Base-by-base conservation (phyloP, 2,888 invertebrate genomes). In the Himalopsyche anomala region DNA sequence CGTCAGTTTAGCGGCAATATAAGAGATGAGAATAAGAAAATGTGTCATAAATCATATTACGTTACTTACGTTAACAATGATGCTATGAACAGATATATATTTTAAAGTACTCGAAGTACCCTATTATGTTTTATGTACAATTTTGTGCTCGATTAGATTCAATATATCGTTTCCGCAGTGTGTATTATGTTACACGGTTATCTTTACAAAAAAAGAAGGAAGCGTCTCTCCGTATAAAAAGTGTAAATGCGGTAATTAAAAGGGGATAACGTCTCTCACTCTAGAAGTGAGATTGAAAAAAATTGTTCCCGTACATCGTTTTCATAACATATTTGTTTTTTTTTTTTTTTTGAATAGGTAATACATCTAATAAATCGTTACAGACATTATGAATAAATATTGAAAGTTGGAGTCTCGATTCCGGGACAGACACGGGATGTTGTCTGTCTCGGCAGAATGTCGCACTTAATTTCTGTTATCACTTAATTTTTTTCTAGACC, bases 251-350 rank as follows among this genome's bases (percentile, higher is more conserved):
- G 51, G 42, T 45, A 45, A 81, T 40, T 4, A 62, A 62, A 62
- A 51, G 81, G 51, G 81, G 51, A 81, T 28, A 81, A 17, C 28
- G 45, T 42, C 12, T 28, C 45, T 62, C 62, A 19, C 81, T 81
- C 81, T 81, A 81, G 51, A 28, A 51, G 81, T 19, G 51, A 28
- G 19, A 6, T 19, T 28, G 28, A 81, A 81, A 81, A 81, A 40
- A 80, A 84, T 86, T 86, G 86, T 86, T 86, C 86, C 86, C 86
- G 56, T 83, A 56, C 74, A 40, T 85, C 84, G 55, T 54, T 84
- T 80, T 51, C 40, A 80, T 40, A 51, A 51, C 51, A 51, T 51
- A 4, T 45, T 4, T 51, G 12, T n/a, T n/a, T 28, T 28, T 51
- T 19, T 28, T 62, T n/a, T 42, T 8, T 79, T 74, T 69, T 83